These are phyloP conservation scores for Andrena marginata DNA, from an alignment of 2,888 invertebrate genomes.

Conservation along the genomic window DNA sequence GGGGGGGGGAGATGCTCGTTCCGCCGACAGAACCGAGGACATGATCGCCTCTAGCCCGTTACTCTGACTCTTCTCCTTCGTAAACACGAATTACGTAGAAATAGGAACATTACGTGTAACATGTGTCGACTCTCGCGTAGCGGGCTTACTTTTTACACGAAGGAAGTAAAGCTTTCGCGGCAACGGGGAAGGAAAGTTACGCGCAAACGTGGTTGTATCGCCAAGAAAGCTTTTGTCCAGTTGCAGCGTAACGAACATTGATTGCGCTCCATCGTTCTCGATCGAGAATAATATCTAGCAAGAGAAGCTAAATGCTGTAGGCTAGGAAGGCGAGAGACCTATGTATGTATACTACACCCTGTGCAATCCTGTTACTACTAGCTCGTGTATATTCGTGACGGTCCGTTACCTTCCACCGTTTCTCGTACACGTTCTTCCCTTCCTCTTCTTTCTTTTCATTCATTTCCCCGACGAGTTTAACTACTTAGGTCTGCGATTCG, in stretches of 20 bases:
- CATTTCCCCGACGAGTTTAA: too few relatives aligned
- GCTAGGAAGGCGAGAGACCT: too few relatives aligned
- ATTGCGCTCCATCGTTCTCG: background rate
- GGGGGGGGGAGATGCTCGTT: conserved; percentile 64
- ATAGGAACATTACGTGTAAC: conserved; percentile 75
- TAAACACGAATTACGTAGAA: conserved; percentile 64
- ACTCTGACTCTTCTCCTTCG: conserved; percentile 30
- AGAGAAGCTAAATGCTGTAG: background rate
- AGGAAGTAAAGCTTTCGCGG: background rate
- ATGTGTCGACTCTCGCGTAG: conserved; percentile 42
- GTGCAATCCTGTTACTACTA: too few relatives aligned
- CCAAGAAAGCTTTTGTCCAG: background rate
- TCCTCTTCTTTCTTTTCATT: too few relatives aligned
- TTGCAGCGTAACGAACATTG: background rate
- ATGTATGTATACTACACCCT: too few relatives aligned
- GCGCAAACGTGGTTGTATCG: background rate
- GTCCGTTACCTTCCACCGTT: too few relatives aligned
- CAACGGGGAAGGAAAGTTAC: background rate
- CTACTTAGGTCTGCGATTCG: too few relatives aligned
- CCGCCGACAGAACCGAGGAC: conserved; percentile 71
- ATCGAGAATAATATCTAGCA: too few relatives aligned
- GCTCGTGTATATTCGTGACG: too few relatives aligned
- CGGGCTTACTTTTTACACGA: conserved; percentile 3
- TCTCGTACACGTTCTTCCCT: too few relatives aligned
- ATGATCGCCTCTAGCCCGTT: conserved; percentile 41